Evolutionary conservation across 1,140 invertebrate species (phyloP), one percentile per base, ranked within the genome.

Genomic region (Halesus radiatus): DNA sequence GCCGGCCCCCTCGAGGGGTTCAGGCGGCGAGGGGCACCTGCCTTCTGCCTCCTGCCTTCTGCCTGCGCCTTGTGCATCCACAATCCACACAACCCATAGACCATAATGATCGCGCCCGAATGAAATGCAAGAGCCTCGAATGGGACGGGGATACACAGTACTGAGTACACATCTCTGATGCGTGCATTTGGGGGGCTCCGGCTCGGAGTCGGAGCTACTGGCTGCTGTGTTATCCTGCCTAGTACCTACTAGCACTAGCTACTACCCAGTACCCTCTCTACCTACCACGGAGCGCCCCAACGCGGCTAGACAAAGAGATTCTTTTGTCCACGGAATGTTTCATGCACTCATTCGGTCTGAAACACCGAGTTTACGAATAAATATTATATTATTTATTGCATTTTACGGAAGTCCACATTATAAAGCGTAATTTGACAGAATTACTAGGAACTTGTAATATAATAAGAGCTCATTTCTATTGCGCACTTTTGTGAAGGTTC

Each of bases 41-140:
- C 68, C 68, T 45, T 20, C 45, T 52, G 68, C 52, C 18, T 29
- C 7, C 37, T 45, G 37, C 37, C 37, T 45, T 1, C 32, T 4
- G 4, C 32, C 37, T 45, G 37, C 37, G 37, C 37, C 37, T 45
- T 13, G 37, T 45, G 37, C 37, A 45, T 45, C 37, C 37, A 45
- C 37, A 45, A 32, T 32, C 32, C 37, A 45, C 37, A 45, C 37
- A 13, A 45, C 52, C 68, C 68, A 72, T 52, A 72, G 18, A 72
- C 68, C 68, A 72, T 53, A 72, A 72, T 72, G 68, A 72, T 72
- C 68, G 45, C 20, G 68, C 23, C n/a, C 26, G 68, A 72, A 72
- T 68, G 64, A 68, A 68, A 68, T 18, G 64, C 64, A 68, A 68
- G 64, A 68, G 64, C 16, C 64, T 8, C 32, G 29, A 37, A 37